These are phyloP conservation scores for Diabrotica virgifera DNA, from an alignment of 1,140 invertebrate genomes.

Conservation along the genomic window DNA sequence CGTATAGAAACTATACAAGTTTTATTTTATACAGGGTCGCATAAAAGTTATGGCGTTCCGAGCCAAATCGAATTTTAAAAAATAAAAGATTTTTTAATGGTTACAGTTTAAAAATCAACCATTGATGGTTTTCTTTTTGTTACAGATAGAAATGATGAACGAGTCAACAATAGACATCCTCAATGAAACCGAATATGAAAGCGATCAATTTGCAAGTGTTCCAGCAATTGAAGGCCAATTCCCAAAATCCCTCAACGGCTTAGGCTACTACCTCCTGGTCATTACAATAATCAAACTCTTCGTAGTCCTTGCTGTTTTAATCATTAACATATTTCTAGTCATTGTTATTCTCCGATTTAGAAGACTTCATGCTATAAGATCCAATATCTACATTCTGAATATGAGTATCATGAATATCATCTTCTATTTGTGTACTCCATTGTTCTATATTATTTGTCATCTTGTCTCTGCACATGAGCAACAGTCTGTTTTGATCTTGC, in stretches of 20 bases:
- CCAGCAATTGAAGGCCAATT: conserved; percentile 7
- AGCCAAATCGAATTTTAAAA: no score
- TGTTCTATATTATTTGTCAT: conserved; percentile 10
- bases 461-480: background rate
- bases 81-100: no score
- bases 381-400: conserved; percentile 28
- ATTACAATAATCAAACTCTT: conserved; percentile 17
- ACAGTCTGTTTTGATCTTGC: background rate
- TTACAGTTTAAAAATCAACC: no score
- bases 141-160: background rate
- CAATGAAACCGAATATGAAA: conserved; percentile 8
- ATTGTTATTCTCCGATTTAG: conserved; percentile 24
- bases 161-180: background rate
- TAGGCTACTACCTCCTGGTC: background rate
- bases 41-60: no score
- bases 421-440: conserved; percentile 16
- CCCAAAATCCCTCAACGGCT: background rate
- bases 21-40: no score
- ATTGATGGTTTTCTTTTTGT: background rate
- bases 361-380: conserved; percentile 16
- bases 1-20: no score
- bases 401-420: conserved; percentile 23
- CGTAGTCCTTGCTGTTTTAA: conserved; percentile 12
- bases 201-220: conserved; percentile 8
- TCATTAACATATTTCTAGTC: conserved; percentile 22